phyloP scores from a whole-genome alignment of 1,140 invertebrate genomes.

The Amyelois transitella region DNA sequence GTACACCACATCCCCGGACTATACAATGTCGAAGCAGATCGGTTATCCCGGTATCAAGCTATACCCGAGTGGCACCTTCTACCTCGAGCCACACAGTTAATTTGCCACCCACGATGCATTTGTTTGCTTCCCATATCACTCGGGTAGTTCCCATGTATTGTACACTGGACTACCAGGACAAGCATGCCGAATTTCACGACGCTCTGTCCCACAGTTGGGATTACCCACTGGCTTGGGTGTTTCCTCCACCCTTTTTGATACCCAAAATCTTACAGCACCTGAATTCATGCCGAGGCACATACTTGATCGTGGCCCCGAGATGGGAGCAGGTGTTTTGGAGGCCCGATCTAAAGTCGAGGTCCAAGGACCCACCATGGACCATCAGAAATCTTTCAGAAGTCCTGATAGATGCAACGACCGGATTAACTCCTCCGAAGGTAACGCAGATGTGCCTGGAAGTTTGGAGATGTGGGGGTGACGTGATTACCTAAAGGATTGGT shows the following conservation, averaged over 20 bases:
- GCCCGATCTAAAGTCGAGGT: conserved; percentile 13
- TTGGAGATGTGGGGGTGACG: too few relatives aligned
- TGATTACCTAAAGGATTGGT: too few relatives aligned
- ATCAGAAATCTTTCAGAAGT: too few relatives aligned
- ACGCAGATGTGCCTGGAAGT: too few relatives aligned
- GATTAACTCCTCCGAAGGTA: too few relatives aligned
- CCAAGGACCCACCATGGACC: too few relatives aligned
- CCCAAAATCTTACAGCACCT: conserved; percentile 23
- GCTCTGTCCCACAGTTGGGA: conserved; percentile 31
- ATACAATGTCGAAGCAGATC: conserved; percentile 18
- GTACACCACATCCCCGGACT: conserved; percentile 13
- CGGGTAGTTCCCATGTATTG: not conserved
- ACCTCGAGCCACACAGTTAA: not conserved
- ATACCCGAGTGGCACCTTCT: conserved; percentile 19
- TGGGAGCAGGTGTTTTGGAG: conserved; percentile 16
- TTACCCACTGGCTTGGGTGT: conserved; percentile 29
- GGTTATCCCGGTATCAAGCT: conserved; percentile 6
- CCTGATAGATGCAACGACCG: too few relatives aligned
- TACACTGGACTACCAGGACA: not conserved
- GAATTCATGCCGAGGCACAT: conserved; percentile 19
- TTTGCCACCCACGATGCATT: not conserved
- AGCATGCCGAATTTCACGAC: conserved; percentile 19
- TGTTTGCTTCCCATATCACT: not conserved
- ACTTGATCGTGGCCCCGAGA: conserved; percentile 3
- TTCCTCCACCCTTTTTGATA: conserved; percentile 31